Base-by-base conservation (phyloP, 2,888 invertebrate genomes). In the Brachylomia viminalis region DNA sequence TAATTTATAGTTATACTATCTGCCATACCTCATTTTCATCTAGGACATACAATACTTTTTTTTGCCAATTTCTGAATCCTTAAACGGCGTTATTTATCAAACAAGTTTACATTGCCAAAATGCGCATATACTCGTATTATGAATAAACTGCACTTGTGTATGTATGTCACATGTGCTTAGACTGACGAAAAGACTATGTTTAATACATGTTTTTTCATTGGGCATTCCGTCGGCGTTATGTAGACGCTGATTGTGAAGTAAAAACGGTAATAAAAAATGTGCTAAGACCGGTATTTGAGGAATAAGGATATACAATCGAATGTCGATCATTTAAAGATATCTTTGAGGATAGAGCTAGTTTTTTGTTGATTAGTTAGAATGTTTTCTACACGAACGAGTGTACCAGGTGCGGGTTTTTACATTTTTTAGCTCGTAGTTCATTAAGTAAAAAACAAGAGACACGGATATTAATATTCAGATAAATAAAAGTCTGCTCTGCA, bases 151-250 rank as follows among this genome's bases (percentile, higher is more conserved):
- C 66, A 69, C 38, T 47, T 42, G 23, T 75, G 59, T 72, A 80
- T 75, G 84, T 84, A 58, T 80, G 82, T 62, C 75, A 49, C 42
- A 67, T 75, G 75, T 69, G 80, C 11, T 38, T 80, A 49, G 84
- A 69, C 68, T 80, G 27, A 27, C 30, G 27, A 80, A 68, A 71
- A 61, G 4, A 45, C 52, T 11, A 59, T 61, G 59, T 68, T 68
- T 67, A 72, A 66, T 45, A 72, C 64, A 54, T 68, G 45, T 10
- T 61, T 83, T 45, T 82, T 75, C 67, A 71, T 66, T 64, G 62
- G 54, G 45, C 30, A 84, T 81, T 80, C 72, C 23, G n/a, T 30
- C 33, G 45, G 62, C 80, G 69, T 67, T 56, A 49, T 47, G n/a
- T 33, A 27, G 27, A 61, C 52, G 47, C 7, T 23, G 20, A 33